Evolutionary conservation across 2,113 vertebrate species (phyloP), one percentile per base, ranked within the genome.

Genomic region (Rhabdornis inornatus): DNA sequence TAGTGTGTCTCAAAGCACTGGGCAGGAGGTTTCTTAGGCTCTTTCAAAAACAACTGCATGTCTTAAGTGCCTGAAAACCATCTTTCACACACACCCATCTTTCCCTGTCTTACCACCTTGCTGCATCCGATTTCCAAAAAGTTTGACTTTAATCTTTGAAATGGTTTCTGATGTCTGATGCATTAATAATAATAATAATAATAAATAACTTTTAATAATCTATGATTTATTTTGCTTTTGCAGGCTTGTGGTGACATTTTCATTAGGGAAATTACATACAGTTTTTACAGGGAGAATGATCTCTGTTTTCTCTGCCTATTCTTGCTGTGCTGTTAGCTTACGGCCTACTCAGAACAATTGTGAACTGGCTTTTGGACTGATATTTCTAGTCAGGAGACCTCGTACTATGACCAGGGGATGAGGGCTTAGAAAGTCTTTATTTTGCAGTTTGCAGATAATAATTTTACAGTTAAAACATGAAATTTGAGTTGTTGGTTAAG

Each of bases 51-150:
- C 25, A 78, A 1, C 47, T 78, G 20, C 11, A 1, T 45, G 14
- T 56, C 35, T 56, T 69, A 28, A 11, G 6, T 59, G 35, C 39
- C 33, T 79, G 47, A 81, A 89, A 84, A 49, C 22, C 3, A 1
- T 39, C 8, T 84, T 69, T 83, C 28, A 39, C 31, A 44, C 4
- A 6, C 7, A 15, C 10, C 3, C 15, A 42, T 10, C 10, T 68
- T 15, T 65, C 7, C 15, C 33, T 5, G 3, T 10, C 21, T 35
- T 4, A 9, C 30, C 15, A 25, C 39, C 8, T 3, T 1, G 0
- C 7, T 19, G 15, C 11, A 75, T 66, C 21, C 2, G 2, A 55
- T 63, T 76, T 53, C 39, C 6, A 10, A 52, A 78, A 37, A 45
- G 6, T 16, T 25, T 11, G 7, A 44, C 59, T 92, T 83, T 40